These are phyloP conservation scores for Hepsetus odoe DNA, from an alignment of 2,113 vertebrate species.

Conservation along the genomic window DNA sequence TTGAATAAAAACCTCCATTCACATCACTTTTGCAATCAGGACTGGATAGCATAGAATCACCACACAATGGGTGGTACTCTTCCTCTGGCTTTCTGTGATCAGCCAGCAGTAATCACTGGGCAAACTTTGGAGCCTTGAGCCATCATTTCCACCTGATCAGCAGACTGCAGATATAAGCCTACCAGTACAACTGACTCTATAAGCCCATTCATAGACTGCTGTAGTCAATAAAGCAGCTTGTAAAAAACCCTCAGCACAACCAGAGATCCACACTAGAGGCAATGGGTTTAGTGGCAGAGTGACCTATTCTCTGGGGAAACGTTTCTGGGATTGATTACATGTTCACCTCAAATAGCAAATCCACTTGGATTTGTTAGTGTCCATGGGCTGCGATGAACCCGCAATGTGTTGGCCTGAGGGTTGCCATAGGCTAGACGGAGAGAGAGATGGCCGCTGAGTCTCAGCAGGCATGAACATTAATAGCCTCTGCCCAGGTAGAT, in stretches of 20 bases:
- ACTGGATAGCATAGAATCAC: background rate
- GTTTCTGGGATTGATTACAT: conserved; percentile 49
- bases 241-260: conserved; percentile 11
- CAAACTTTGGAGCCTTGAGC: background rate
- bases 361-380: conserved; percentile 48
- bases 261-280: background rate
- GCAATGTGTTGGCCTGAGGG: conserved; percentile 38
- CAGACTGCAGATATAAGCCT: conserved; percentile 14
- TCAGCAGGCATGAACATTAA: conserved; percentile 54
- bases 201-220: conserved; percentile 26
- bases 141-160: conserved; percentile 3
- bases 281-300: conserved; percentile 5
- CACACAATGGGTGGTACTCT: background rate
- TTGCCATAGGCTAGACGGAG: conserved; percentile 55
- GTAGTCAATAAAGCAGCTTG: conserved; percentile 38
- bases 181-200: conserved; percentile 8
- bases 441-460: conserved; percentile 45
- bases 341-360: conserved; percentile 13
- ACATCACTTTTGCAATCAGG: too few relatives aligned
- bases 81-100: background rate
- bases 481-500: conserved; percentile 41
- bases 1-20: too few relatives aligned
- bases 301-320: conserved; percentile 41
- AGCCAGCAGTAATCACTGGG: conserved; percentile 3
- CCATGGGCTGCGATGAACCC: conserved; percentile 8